A percentile compares a stretch with the other conserved stretches of the same genome.
phyloP scores from a whole-genome alignment of 2,888 invertebrate species.

The Drosophila meridionalis region DNA sequence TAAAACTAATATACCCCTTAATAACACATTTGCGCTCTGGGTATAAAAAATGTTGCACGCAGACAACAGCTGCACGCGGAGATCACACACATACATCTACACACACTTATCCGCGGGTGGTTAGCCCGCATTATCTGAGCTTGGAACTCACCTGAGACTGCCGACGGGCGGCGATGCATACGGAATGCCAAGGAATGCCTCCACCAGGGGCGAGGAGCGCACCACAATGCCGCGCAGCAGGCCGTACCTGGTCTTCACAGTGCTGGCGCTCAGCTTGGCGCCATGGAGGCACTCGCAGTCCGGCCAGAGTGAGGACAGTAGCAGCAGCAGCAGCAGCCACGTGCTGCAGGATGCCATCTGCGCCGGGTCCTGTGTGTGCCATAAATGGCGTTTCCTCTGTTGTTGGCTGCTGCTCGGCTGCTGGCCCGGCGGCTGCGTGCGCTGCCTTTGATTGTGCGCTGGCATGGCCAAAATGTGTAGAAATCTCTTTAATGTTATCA shows the following conservation, averaged over 20 bases:
- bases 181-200: slow-evolving; percentile 96
- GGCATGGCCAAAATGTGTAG: slow-evolving; percentile 72
- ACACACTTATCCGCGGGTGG: neutral
- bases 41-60: slow-evolving; percentile 13
- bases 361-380: slow-evolving; percentile 45
- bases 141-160: slow-evolving; percentile 90
- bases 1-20: neutral
- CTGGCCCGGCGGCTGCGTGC: slow-evolving; percentile 15
- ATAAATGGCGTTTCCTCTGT: slow-evolving; percentile 41
- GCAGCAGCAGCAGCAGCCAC: slow-evolving; percentile 69
- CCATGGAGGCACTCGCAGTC: slow-evolving; percentile 80
- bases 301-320: slow-evolving; percentile 75
- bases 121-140: slow-evolving; percentile 33
- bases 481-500: slow-evolving; percentile 84
- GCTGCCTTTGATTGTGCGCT: slow-evolving; percentile 47
- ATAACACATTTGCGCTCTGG: neutral
- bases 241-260: slow-evolving; percentile 96
- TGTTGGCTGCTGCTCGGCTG: slow-evolving; percentile 32
- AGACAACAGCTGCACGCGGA: slow-evolving; percentile 13
- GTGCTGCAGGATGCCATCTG: slow-evolving; percentile 43
- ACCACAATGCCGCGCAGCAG: slow-evolving; percentile 93
- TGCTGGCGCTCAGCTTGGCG: slow-evolving; percentile 87
- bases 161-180: slow-evolving; percentile 97
- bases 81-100: neutral
- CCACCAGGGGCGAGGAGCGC: slow-evolving; percentile 91